These are phyloP conservation scores for Miichthys miiuy DNA, from an alignment of 2,797 vertebrate genomes.

Conservation along the genomic window DNA sequence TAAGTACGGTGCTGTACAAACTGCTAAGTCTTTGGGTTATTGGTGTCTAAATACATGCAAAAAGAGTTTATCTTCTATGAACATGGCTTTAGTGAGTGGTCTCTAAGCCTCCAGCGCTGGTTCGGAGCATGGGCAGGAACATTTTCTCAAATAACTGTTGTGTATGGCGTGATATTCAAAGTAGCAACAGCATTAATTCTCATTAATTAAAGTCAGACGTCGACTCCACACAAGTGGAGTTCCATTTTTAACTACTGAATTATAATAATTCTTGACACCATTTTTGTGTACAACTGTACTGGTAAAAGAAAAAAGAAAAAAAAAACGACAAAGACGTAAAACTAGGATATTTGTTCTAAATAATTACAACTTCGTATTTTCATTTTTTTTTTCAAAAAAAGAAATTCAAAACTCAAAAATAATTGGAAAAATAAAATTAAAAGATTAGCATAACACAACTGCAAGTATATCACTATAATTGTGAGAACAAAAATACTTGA, in stretches of 20 bases:
- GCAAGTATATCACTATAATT: conserved; percentile 72
- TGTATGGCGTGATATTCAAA: conserved; percentile 58
- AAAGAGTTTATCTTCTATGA: conserved; percentile 46
- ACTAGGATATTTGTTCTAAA: conserved; percentile 69
- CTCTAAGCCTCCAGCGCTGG: conserved; percentile 49
- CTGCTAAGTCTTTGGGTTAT: conserved; percentile 69
- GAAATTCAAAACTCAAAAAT: conserved; percentile 72
- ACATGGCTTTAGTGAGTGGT: conserved; percentile 41
- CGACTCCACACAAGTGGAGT: conserved; percentile 57
- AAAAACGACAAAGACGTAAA: conserved; percentile 55
- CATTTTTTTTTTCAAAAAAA: conserved; percentile 49
- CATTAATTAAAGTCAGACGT: conserved; percentile 66
- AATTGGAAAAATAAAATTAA: conserved; percentile 49
- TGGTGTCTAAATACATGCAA: conserved; percentile 63
- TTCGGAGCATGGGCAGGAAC: conserved; percentile 48
- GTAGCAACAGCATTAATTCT: conserved; percentile 64
- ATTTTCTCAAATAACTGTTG: conserved; percentile 47
- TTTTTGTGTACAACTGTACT: conserved; percentile 64
- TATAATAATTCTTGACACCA: conserved; percentile 66
- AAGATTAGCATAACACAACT: conserved; percentile 74
- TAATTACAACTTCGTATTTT: conserved; percentile 79
- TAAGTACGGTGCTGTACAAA: conserved; percentile 41
- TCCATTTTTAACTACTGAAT: conserved; percentile 59
- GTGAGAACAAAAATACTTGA: conserved; percentile 68
- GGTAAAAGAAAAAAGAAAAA: conserved; percentile 55